These are phyloP conservation scores for Myioborus miniatus DNA, from an alignment of 2,797 vertebrate genomes.

Conservation along the genomic window DNA sequence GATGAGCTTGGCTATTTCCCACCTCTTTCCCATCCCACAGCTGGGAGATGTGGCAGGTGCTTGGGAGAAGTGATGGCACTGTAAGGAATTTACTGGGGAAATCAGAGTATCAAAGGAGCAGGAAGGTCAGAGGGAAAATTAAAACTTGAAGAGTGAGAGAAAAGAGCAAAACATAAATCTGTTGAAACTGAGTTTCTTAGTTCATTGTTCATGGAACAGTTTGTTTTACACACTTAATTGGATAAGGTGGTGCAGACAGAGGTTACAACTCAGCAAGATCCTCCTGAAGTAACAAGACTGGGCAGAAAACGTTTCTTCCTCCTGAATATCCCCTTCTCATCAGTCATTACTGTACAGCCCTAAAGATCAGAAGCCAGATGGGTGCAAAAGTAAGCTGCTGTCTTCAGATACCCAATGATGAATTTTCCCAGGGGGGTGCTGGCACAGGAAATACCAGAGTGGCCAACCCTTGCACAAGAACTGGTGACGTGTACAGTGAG, in stretches of 20 bases:
- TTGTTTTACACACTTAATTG: background rate
- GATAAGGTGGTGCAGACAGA: background rate
- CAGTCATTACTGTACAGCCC: background rate
- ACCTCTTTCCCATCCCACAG: background rate
- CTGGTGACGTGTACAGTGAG: background rate
- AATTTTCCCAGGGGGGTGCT: background rate
- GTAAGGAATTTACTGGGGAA: background rate
- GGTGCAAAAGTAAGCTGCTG: background rate
- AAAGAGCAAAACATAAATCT: background rate
- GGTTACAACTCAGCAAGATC: background rate
- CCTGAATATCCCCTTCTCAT: background rate
- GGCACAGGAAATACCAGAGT: background rate
- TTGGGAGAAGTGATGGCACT: background rate
- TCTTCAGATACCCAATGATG: background rate
- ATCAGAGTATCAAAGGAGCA: background rate
- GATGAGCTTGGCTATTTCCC: background rate
- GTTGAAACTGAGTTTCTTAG: background rate
- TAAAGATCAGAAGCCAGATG: background rate
- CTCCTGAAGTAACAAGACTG: background rate
- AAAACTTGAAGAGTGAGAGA: background rate
- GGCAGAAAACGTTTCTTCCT: background rate
- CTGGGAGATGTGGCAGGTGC: accelerated
- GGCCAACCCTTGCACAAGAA: background rate
- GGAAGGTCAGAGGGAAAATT: background rate
- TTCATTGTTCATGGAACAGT: background rate